Conservation (phyloP, 2,113 vertebrate genomes). For the Centropus unirufus region DNA sequence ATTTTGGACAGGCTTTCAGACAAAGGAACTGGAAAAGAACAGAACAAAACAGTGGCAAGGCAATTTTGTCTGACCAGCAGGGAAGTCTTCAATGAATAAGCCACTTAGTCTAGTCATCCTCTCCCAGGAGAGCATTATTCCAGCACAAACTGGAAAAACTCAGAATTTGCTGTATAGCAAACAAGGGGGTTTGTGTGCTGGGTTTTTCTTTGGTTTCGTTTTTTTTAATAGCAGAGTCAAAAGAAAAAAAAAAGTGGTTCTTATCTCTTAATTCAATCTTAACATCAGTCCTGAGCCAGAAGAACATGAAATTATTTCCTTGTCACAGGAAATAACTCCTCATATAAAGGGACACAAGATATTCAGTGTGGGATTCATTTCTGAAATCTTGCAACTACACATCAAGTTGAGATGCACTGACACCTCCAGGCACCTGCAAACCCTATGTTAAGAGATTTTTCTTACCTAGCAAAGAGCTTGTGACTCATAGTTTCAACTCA, state of each 20-base stretch:
- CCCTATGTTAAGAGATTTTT: not conserved
- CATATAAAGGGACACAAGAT: not conserved
- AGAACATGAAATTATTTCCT: not conserved
- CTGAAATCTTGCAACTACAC: not conserved
- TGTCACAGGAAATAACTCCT: not conserved
- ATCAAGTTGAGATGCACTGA: not conserved
- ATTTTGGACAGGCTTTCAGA: not conserved
- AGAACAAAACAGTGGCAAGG: not conserved
- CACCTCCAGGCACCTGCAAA: not conserved
- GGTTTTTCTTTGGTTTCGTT: not conserved
- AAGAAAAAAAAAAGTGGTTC: not conserved
- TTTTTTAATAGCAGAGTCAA: not conserved
- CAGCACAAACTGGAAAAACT: not conserved
- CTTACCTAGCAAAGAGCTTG: not conserved
- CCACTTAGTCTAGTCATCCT: not conserved
- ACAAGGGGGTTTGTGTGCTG: accelerated
- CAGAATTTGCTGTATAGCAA: not conserved
- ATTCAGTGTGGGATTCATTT: not conserved
- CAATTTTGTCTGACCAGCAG: not conserved
- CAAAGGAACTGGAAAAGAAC: not conserved
- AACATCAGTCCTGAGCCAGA: not conserved
- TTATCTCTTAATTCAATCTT: not conserved
- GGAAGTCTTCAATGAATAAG: not conserved
- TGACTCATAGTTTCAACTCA: not conserved
- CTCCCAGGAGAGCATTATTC: not conserved